Evolutionary conservation across 2,113 vertebrate species (phyloP).

Genomic region (Camelus bactrianus): DNA sequence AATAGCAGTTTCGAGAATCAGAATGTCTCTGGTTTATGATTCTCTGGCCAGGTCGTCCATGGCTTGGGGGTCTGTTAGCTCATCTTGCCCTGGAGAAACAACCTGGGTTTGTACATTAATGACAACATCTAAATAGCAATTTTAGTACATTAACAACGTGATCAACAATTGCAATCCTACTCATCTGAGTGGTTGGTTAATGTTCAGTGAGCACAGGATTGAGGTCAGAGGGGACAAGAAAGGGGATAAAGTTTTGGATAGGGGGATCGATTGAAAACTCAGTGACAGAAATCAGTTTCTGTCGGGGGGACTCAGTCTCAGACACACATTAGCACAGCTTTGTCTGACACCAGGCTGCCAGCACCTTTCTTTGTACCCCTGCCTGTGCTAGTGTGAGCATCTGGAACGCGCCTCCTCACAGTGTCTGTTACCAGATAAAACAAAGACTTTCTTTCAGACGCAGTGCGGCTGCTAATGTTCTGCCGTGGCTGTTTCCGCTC

Average conservation of each 20-base stretch:
- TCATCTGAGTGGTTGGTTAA: background rate
- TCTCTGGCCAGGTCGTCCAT: background rate
- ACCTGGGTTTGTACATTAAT: background rate
- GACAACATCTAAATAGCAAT: background rate
- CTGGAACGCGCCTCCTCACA: background rate
- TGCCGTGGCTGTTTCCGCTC: background rate
- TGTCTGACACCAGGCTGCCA: background rate
- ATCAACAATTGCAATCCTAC: background rate
- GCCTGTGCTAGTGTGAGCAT: background rate
- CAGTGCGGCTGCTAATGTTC: fast-evolving
- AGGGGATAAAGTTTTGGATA: background rate
- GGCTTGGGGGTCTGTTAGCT: background rate
- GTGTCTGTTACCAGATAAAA: background rate
- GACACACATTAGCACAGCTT: background rate
- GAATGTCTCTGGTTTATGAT: background rate
- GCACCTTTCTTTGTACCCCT: background rate
- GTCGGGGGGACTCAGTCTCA: background rate
- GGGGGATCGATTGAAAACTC: background rate
- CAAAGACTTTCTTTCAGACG: background rate
- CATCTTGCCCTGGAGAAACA: background rate
- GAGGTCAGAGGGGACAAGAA: background rate
- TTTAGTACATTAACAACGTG: background rate
- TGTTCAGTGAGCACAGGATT: background rate
- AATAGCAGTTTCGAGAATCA: background rate
- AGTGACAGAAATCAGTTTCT: background rate